Conservation (phyloP, 2,797 vertebrate species). For the Trachops cirrhosus region DNA sequence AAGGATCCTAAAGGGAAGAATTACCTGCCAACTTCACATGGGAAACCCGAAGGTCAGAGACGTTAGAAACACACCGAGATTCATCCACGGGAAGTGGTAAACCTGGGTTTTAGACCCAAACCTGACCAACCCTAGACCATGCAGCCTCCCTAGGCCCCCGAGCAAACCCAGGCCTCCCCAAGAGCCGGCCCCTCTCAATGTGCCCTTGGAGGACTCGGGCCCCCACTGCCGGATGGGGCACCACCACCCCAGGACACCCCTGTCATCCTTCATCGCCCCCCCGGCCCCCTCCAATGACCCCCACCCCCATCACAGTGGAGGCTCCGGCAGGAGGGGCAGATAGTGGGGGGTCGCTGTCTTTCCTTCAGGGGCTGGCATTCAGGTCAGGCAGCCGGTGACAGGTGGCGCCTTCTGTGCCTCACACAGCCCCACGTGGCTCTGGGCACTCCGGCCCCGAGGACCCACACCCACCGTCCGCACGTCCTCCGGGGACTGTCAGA, state of each 20-base stretch:
- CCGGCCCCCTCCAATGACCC: not conserved
- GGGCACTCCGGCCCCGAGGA: not conserved
- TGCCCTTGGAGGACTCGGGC: too few species aligned
- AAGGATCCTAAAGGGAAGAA: not conserved
- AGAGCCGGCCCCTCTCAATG: too few species aligned
- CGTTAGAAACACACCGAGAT: not conserved
- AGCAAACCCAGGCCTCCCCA: too few species aligned
- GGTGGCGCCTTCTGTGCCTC: not conserved
- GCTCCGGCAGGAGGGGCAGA: too few species aligned
- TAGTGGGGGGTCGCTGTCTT: too few species aligned
- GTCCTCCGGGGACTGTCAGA: not conserved
- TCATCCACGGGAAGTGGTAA: not conserved
- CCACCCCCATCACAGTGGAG: not conserved
- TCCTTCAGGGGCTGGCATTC: too few species aligned
- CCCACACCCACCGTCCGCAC: fast-evolving
- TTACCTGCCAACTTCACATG: not conserved
- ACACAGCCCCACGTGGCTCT: fast-evolving
- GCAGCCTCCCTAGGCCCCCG: too few species aligned
- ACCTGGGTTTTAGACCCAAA: not conserved
- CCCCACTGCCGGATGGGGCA: too few species aligned
- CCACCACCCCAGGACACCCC: too few species aligned
- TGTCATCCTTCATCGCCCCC: not conserved
- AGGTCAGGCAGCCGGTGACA: too few species aligned
- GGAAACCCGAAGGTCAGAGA: not conserved
- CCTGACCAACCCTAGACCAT: too few species aligned